Evolutionary conservation across 2,797 vertebrate genomes (phyloP).

Genomic region (Phylloscopus collybita): DNA sequence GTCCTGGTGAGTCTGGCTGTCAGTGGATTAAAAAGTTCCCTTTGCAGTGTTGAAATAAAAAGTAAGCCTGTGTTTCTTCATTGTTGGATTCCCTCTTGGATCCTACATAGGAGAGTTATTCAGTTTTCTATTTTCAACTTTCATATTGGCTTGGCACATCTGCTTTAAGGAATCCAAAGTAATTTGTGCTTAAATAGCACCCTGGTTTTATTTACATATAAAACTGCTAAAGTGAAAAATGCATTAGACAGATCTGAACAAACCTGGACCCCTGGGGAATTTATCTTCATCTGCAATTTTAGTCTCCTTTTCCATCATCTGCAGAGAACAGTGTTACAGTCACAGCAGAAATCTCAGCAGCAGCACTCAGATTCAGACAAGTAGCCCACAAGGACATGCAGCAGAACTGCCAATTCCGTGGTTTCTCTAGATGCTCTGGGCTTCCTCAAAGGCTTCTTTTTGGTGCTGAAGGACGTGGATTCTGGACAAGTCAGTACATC

Average conservation of each 20-base stretch:
- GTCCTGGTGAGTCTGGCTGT: background rate
- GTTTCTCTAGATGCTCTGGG: background rate
- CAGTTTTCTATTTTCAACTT: background rate
- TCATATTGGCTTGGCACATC: background rate
- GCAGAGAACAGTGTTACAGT: background rate
- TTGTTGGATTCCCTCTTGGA: background rate
- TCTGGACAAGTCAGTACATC: background rate
- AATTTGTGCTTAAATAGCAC: constrained; percentile 2
- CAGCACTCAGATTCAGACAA: background rate
- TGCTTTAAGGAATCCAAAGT: background rate
- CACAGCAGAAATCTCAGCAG: background rate
- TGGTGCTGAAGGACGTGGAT: background rate
- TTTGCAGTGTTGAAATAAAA: background rate
- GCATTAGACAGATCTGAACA: background rate
- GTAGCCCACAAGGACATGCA: background rate
- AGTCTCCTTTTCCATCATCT: background rate
- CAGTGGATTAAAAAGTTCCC: background rate
- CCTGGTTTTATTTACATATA: constrained; percentile 3
- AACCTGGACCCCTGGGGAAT: background rate
- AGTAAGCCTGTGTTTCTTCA: background rate
- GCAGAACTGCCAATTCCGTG: background rate
- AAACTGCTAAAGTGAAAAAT: constrained; percentile 13
- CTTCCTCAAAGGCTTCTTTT: background rate
- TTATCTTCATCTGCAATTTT: background rate
- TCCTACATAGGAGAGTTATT: background rate